Evolutionary conservation across 2,888 invertebrate species (phyloP).

Genomic region (Trachelus stipa): DNA sequence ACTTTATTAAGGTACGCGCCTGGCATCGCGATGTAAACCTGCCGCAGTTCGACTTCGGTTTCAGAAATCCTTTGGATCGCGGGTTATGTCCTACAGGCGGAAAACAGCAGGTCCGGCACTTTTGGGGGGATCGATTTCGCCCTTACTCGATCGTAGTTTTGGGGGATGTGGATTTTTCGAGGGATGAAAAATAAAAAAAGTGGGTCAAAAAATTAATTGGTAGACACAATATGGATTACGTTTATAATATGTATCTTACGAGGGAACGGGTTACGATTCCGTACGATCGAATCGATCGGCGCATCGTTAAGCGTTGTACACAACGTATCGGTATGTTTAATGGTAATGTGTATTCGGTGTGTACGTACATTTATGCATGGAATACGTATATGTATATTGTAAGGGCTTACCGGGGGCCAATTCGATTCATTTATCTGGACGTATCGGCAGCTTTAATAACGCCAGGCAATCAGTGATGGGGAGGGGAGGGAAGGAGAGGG

Average conservation of each 20-base stretch:
- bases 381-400: too few relatives aligned
- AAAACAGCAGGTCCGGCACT: too few relatives aligned
- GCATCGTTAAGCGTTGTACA: too few relatives aligned
- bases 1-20: conserved; percentile 56
- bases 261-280: too few relatives aligned
- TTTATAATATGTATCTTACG: conserved; percentile 26
- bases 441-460: conserved; percentile 58
- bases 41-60: conserved; percentile 2
- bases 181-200: conserved; percentile 23
- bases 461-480: conserved; percentile 50
- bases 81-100: too few relatives aligned
- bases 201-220: conserved; percentile 17
- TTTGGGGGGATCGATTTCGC: background rate
- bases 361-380: too few relatives aligned
- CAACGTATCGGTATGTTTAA: too few relatives aligned
- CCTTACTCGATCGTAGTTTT: conserved; percentile 29
- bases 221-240: too few relatives aligned
- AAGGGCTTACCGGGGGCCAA: background rate
- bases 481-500: background rate
- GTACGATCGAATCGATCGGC: too few relatives aligned
- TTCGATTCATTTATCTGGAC: conserved; percentile 43
- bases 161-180: conserved; percentile 31
- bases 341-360: too few relatives aligned
- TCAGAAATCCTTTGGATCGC: conserved; percentile 8
- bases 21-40: conserved; percentile 28